These are phyloP conservation scores for Nothocercus nigrocapillus DNA, from an alignment of 2,113 vertebrate genomes.

Conservation along the genomic window DNA sequence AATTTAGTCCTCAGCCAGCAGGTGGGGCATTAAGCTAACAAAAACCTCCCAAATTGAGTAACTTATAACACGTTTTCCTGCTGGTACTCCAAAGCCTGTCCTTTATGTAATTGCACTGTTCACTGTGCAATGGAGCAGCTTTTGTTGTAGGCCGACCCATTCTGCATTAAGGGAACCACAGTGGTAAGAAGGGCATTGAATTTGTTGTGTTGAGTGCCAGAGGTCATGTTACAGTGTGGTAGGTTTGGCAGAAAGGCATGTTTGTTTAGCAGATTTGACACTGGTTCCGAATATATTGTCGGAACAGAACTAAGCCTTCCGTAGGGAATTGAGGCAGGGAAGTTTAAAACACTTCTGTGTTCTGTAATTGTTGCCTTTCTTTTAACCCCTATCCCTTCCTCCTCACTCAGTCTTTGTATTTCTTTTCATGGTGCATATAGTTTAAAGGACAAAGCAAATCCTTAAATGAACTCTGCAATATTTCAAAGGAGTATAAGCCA, in stretches of 20 bases:
- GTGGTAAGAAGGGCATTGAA: neutral
- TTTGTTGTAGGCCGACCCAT: neutral
- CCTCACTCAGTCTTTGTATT: neutral
- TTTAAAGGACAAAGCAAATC: neutral
- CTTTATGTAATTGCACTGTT: neutral
- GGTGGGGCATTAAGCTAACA: slow-evolving; percentile 70
- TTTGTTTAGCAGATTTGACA: neutral
- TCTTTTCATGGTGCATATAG: neutral
- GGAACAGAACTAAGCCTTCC: neutral
- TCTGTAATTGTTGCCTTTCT: neutral
- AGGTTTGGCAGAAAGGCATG: neutral
- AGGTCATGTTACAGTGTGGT: accelerated
- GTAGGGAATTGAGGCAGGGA: neutral
- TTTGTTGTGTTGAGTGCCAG: neutral
- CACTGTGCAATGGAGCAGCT: accelerated
- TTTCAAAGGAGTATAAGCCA: neutral
- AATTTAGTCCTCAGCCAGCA: slow-evolving; percentile 57
- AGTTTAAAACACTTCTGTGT: neutral
- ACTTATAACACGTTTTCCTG: neutral
- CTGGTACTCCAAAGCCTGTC: neutral
- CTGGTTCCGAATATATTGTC: neutral
- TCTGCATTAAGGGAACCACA: neutral
- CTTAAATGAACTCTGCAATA: neutral
- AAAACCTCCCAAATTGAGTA: neutral
- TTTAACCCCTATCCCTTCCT: neutral